Base-by-base conservation (phyloP, 1,140 invertebrate species). In the Tenebrio molitor region DNA sequence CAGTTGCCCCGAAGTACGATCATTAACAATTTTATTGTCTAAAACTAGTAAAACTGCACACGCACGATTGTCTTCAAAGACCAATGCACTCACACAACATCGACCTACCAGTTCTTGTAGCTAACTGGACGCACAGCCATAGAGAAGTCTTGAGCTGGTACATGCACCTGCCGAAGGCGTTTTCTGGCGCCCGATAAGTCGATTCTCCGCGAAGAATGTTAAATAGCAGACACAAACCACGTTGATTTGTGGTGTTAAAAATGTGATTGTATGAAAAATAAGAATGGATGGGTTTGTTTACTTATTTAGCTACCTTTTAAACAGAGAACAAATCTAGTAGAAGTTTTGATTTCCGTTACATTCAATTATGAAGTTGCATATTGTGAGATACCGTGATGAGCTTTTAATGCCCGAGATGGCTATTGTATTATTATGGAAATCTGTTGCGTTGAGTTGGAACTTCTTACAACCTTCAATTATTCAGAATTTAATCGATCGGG, bases 91-190 rank as follows among this genome's bases (percentile, higher is more conserved):
- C 50, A 29, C 50, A 58, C 50, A 58, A 58, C 50, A 58, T 25
- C 50, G 21, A 29, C 23, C 50, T 58, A 58, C 50, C 64, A 66
- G 39, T 69, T 69, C 66, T 69, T 69, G 66, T 34, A 69, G 39
- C 42, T 46, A 69, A 69, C 66, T 69, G 66, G 66, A 42, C 39
- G 39, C 39, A 16, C 39, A 33, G 23, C 39, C 62, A 39, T 65
- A 17, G 64, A 66, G 42, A 69, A 34, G 39, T 69, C 16, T 50
- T 34, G 66, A 46, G 66, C 12, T 33, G 66, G 66, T 65, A 65
- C 10, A 41, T 41, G 39, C 62, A 66, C 64, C 64, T 42, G 64
- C 66, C 66, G 41, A 34, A 46, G 66, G 66, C 66, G 33, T 19
- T 69, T 34, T 44, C 10, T 33, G 66, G 66, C 66, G 66, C 66